Conservation (phyloP, 2,797 vertebrate genomes). For the Coccyzus lansbergi region DNA sequence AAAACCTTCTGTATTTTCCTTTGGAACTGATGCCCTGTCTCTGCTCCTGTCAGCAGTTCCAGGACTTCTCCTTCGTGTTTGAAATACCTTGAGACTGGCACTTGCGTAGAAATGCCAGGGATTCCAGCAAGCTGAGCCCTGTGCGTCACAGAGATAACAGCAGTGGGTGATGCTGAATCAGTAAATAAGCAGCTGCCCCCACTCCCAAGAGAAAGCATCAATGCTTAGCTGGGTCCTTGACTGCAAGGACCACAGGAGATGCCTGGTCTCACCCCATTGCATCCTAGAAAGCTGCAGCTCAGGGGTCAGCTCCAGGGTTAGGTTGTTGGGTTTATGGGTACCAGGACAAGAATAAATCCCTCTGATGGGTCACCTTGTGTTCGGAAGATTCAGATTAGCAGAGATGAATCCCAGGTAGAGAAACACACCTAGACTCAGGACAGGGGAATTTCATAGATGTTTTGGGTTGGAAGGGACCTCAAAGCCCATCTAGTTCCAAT, state of each 20-base stretch:
- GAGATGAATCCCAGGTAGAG: neutral
- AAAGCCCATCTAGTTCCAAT: too few relatives aligned
- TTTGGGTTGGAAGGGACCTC: too few relatives aligned
- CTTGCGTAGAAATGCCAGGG: neutral
- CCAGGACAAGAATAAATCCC: neutral
- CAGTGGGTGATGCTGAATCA: neutral
- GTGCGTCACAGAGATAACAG: neutral
- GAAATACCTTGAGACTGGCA: neutral
- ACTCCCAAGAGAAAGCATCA: accelerated
- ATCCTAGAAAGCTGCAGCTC: neutral
- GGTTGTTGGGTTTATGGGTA: accelerated
- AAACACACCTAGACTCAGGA: accelerated
- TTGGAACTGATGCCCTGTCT: neutral
- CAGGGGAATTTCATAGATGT: neutral
- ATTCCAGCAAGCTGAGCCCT: neutral
- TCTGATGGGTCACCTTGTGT: too few relatives aligned
- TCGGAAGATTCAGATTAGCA: accelerated
- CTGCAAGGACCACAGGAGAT: neutral
- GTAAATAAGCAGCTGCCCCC: neutral
- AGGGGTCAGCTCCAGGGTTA: accelerated
- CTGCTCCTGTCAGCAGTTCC: accelerated
- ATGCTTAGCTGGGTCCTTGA: neutral
- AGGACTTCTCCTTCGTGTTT: neutral
- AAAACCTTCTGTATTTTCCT: neutral
- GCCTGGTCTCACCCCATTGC: neutral